Evolutionary conservation across 2,797 vertebrate genomes (phyloP).

Genomic region (Pangasius sanitwongsei): DNA sequence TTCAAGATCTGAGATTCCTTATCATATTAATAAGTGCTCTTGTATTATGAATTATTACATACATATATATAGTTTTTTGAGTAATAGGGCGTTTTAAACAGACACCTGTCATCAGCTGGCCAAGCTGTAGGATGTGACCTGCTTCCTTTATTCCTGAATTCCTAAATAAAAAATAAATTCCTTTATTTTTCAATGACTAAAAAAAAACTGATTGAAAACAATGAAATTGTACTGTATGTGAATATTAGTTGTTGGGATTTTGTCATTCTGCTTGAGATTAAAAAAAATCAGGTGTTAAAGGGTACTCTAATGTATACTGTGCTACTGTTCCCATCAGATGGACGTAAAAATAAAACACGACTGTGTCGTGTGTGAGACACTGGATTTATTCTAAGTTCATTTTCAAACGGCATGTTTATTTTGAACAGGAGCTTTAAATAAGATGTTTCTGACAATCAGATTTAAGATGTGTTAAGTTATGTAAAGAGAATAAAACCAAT

Average conservation of each 20-base stretch:
- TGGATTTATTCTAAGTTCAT: background rate
- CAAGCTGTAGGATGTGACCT: background rate
- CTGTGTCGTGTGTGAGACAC: background rate
- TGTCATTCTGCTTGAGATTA: background rate
- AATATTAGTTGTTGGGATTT: background rate
- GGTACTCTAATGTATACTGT: background rate
- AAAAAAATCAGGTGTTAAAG: background rate
- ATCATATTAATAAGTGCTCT: conserved; percentile 39
- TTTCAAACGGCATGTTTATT: conserved; percentile 43
- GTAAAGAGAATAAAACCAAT: conserved; percentile 43
- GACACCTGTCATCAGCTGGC: too few species aligned
- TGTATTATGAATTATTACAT: conserved; percentile 29
- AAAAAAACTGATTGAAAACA: background rate
- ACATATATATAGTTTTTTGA: background rate
- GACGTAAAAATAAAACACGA: background rate
- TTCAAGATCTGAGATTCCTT: conserved; percentile 14
- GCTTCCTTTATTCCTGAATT: background rate
- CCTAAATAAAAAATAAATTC: too few species aligned
- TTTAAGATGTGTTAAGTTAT: conserved; percentile 41
- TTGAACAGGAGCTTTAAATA: conserved; percentile 31
- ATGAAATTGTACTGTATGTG: background rate
- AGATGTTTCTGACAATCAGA: conserved; percentile 59
- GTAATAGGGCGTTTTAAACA: background rate
- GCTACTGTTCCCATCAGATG: background rate
- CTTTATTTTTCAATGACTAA: background rate